Conservation (phyloP, 2,888 invertebrate genomes). For the Schizotus pectinicornis region DNA sequence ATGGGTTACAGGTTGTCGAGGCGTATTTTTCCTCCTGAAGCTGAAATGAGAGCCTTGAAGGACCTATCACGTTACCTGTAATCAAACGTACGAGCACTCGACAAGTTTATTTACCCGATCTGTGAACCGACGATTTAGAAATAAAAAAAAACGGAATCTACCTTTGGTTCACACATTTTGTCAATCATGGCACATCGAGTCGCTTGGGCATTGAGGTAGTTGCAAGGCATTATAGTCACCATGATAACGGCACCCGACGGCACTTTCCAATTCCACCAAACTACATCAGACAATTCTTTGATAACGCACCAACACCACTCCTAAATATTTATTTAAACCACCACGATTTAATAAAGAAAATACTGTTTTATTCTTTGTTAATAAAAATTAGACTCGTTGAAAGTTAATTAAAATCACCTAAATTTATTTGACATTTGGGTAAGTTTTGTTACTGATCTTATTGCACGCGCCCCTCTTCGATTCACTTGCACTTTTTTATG, state of each 20-base stretch:
- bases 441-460: background rate
- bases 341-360: no score
- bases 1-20: conserved; percentile 2
- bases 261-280: conserved; percentile 18
- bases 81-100: no score
- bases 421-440: no score
- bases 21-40: background rate
- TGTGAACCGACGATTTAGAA: no score
- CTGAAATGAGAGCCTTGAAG: no score
- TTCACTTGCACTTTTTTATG: background rate
- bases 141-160: conserved; percentile 31
- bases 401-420: no score
- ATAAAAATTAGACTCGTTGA: no score
- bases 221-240: conserved; percentile 74
- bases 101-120: no score
- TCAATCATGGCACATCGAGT: conserved; percentile 59
- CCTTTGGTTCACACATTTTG: conserved; percentile 59
- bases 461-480: background rate
- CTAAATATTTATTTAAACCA: background rate
- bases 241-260: conserved; percentile 55
- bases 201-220: conserved; percentile 66
- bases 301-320: background rate
- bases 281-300: conserved; percentile 1
- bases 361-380: no score
- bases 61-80: no score